A percentile compares a stretch with the other conserved stretches of the same genome.
These are phyloP conservation scores for Ophioninae sp. DNA, from an alignment of 2,888 invertebrate genomes.

Conservation along the genomic window DNA sequence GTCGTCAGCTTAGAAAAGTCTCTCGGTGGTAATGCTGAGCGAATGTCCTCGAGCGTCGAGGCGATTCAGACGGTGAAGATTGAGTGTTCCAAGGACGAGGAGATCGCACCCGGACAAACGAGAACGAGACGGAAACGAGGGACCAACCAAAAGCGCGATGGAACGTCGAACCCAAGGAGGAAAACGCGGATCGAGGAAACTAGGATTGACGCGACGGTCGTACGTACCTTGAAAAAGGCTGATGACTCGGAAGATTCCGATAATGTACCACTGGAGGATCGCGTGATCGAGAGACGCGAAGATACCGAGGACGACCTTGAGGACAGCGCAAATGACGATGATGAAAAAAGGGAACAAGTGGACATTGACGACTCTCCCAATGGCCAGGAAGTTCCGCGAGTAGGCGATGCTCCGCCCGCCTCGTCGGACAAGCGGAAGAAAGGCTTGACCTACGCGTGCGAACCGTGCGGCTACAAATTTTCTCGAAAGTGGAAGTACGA, in stretches of 20 bases:
- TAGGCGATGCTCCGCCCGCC: neutral
- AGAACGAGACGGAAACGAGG: neutral
- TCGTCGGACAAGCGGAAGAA: neutral
- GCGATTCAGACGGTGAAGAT: constrained; percentile 5
- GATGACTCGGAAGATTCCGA: constrained; percentile 15
- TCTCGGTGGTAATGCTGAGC: neutral
- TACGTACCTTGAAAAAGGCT: neutral
- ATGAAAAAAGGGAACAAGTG: neutral
- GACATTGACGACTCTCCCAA: neutral
- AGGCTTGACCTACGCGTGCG: constrained; percentile 14
- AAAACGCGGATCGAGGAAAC: neutral
- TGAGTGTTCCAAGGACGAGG: constrained; percentile 1
- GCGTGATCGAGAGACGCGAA: neutral
- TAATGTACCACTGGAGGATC: constrained; percentile 2
- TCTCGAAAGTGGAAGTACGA: constrained; percentile 39
- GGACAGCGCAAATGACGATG: neutral
- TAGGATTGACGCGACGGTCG: neutral
- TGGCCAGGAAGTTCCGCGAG: neutral
- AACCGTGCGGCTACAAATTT: constrained; percentile 40
- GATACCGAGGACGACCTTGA: neutral
- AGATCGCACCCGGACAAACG: neutral
- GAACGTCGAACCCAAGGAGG: neutral
- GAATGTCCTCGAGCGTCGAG: neutral
- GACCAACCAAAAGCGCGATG: neutral
- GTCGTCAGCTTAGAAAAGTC: neutral